Conservation (phyloP, 2,797 vertebrate species). For the Acanthopagrus latus region DNA sequence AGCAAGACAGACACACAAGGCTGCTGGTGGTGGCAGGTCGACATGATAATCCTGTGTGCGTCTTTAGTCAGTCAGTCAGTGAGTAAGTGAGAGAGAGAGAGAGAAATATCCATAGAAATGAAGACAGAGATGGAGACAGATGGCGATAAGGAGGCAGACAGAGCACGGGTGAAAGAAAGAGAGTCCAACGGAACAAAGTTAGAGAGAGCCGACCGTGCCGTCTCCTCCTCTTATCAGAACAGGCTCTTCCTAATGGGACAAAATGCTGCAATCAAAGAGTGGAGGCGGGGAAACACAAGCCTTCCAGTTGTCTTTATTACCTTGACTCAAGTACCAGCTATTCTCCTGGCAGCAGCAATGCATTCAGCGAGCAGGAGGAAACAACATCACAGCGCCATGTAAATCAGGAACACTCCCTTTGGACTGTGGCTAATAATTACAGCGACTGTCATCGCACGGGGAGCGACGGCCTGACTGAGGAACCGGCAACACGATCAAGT, state of each 20-base stretch:
- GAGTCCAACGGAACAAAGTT: slow-evolving; percentile 44
- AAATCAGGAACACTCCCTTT: slow-evolving; percentile 67
- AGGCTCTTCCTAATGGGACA: slow-evolving; percentile 63
- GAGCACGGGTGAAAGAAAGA: slow-evolving; percentile 28
- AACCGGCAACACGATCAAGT: slow-evolving; percentile 3
- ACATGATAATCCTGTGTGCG: slow-evolving; percentile 58
- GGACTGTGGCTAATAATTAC: slow-evolving; percentile 68
- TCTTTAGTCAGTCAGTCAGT: slow-evolving; percentile 38
- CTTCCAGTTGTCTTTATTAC: slow-evolving; percentile 67
- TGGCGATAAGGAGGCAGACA: slow-evolving; percentile 45
- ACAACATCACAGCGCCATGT: slow-evolving; percentile 53
- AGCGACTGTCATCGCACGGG: slow-evolving; percentile 54
- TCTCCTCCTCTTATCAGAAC: slow-evolving; percentile 51
- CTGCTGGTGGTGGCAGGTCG: slow-evolving; percentile 65
- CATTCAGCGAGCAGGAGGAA: slow-evolving; percentile 53
- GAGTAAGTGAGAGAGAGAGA: slow-evolving; percentile 32
- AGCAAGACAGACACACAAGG: slow-evolving; percentile 43
- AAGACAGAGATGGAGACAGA: slow-evolving; percentile 44
- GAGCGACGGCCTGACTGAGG: slow-evolving; percentile 16
- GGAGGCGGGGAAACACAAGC: slow-evolving; percentile 51
- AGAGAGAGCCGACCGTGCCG: not conserved
- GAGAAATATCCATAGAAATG: slow-evolving; percentile 43
- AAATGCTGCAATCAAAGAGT: slow-evolving; percentile 60
- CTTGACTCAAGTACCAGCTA: slow-evolving; percentile 51
- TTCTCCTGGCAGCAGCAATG: slow-evolving; percentile 43